Evolutionary conservation across 2,113 vertebrate species (phyloP).

Genomic region (Oncorhynchus clarkii): DNA sequence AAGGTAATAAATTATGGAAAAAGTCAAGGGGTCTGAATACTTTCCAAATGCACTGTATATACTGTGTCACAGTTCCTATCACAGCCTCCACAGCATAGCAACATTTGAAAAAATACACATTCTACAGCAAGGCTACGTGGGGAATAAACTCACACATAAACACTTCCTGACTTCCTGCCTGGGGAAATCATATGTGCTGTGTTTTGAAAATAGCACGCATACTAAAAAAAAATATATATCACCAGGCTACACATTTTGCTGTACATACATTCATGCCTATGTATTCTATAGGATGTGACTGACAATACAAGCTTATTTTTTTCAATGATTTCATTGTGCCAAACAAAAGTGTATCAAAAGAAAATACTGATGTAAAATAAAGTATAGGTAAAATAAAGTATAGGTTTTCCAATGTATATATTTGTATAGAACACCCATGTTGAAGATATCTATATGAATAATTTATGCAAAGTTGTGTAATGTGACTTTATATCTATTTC

Average conservation of each 20-base stretch:
- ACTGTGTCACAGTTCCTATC: too few relatives aligned
- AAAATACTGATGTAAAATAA: not conserved
- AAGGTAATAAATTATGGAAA: too few relatives aligned
- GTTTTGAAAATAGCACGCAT: conserved; percentile 5
- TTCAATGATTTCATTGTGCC: not conserved
- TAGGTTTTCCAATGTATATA: not conserved
- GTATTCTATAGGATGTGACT: not conserved
- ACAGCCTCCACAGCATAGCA: conserved; percentile 4
- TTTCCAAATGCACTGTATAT: too few relatives aligned
- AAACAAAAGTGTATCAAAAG: too few relatives aligned
- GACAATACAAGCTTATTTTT: not conserved
- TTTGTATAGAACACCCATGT: not conserved
- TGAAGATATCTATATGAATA: conserved; percentile 33
- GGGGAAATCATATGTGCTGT: not conserved
- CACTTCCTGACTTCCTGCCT: conserved; percentile 39
- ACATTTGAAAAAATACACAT: conserved; percentile 45
- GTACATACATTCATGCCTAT: conserved; percentile 23
- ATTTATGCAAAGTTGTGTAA: conserved; percentile 56
- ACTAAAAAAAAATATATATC: not conserved
- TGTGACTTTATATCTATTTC: conserved; percentile 27
- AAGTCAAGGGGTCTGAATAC: too few relatives aligned
- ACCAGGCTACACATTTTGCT: conserved; percentile 32
- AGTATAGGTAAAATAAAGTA: not conserved
- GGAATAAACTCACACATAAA: conserved; percentile 13
- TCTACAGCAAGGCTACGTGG: conserved; percentile 37